Evolutionary conservation across 1,140 invertebrate species (phyloP), one percentile per base, ranked within the genome.

Genomic region (Brachionus paranguensis): DNA sequence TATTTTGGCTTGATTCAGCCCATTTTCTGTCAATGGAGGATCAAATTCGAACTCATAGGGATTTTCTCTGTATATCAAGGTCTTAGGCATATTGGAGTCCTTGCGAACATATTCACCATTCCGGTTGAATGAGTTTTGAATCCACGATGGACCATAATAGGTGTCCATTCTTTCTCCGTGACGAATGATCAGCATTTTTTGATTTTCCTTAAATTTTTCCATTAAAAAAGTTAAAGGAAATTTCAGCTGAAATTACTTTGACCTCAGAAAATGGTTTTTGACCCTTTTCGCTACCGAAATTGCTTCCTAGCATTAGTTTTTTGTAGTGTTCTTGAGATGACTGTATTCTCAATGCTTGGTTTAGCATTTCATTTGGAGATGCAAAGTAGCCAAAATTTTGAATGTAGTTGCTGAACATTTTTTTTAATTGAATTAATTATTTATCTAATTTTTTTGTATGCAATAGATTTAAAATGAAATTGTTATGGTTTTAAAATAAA

Each of bases 101-200:
- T n/a, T 45, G 20, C 72, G 50, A 20, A 45, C 20, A 78, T 84
- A 84, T 78, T 84, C 27, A 41, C 72, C 72, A 47, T 78, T 37
- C 43, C 64, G 0, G 41, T 78, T 68, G 24, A 84, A 84, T 17
- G 74, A 70, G 11, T 8, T 33, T n/a, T 47, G 24, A 20, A 78
- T 65, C 84, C 84, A 84, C 11, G 27, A 24, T 17, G 65, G 29
- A 65, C 84, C 84, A 68, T 41, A 84, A 47, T 45, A 50, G 17
- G 20, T 47, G 43, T 84, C 84, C 11, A 84, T 76, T 76, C 84
- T 50, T 79, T 84, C 84, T 33, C 84, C 84, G 47, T 84, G 84
- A 37, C 84, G 72, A 53, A 64, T 43, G 12, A 78, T 41, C 10
- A 84, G 14, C 29, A 84, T 37, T 84, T 84, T 84, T 74, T 84